Conservation (phyloP, 2,888 invertebrate species). For the Chalcis sispes region DNA sequence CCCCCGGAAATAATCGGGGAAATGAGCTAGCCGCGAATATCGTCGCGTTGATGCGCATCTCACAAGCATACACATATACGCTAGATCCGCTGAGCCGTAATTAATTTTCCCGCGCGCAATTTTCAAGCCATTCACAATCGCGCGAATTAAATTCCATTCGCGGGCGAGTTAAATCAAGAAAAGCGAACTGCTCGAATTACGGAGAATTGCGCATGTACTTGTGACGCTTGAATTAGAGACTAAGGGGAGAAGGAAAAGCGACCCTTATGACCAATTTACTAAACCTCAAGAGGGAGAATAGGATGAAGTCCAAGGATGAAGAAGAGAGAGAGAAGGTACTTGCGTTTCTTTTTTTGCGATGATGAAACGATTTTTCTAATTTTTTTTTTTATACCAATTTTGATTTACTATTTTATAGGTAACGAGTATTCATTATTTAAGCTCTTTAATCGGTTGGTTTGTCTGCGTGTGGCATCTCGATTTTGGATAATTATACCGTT, state of each 20-base stretch:
- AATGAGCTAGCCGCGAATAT: not conserved
- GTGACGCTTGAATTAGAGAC: not conserved
- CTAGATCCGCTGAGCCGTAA: constrained; percentile 6
- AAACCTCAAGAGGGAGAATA: not conserved
- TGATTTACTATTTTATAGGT: constrained; percentile 27
- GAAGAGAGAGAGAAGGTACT: not conserved
- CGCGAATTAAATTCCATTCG: constrained; percentile 11
- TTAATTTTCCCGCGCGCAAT: constrained; percentile 11
- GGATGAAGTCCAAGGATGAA: not conserved
- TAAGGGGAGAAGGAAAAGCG: not conserved
- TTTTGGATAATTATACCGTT: no score
- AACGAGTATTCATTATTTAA: constrained; percentile 5
- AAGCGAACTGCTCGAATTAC: not conserved
- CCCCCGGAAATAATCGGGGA: constrained; percentile 9
- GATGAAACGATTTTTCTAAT: constrained; percentile 1
- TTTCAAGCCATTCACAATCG: constrained; percentile 6
- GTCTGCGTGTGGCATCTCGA: no score
- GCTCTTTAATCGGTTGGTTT: no score
- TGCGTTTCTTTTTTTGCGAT: not conserved
- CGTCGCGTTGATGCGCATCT: no score
- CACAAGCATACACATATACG: not conserved
- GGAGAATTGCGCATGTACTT: not conserved
- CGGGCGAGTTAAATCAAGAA: not conserved
- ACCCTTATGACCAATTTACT: not conserved
- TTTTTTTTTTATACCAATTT: not conserved